Base-by-base conservation (phyloP, 2,888 invertebrate species). In the Keiferia lycopersicella region DNA sequence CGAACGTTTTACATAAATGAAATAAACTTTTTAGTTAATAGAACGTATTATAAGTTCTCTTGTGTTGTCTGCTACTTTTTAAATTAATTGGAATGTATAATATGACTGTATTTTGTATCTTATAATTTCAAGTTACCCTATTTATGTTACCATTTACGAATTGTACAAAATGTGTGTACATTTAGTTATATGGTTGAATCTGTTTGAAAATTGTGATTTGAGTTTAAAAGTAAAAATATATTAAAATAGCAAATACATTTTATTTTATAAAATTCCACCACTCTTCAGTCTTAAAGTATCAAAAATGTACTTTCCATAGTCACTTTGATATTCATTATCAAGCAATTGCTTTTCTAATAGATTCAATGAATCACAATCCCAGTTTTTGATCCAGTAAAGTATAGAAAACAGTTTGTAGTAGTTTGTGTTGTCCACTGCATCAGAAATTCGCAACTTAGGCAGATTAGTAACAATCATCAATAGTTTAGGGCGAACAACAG, bases 401-500 rank as follows among this genome's bases (percentile, higher is more conserved):
- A 94, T 73, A 65, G 94, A 92, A 67, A 92, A 87, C 12, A 94
- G 83, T 70, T 92, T 92, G 66, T 91, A 87, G 69, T 92, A 93
- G 65, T 81, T 85, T 26, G 83, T 79, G 45, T 87, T 81, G 73
- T 80, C 77, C n/a, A 73, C 73, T 51, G 84, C 84, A 69, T 92
- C 92, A 22, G 81, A 76, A 65, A 92, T 79, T 63, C 68, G 71
- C 39, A 92, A 75, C 48, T 73, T 79, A 1, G 92, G 92, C 56
- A 92, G 76, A 73, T 91, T 91, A 64, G 78, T 71, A 63, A 95
- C 80, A 50, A 95, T 92, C 14, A 79, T 72, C 0, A 77, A 67
- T 11, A 93, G 73, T 57, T 90, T 86, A 0, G 86, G 80, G 51
- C 85, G 83, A 0, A 94, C 74, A 0, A 92, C 85, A 7, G 77